A percentile compares a stretch with the other conserved stretches of the same genome.
phyloP scores from a whole-genome alignment of 2,888 invertebrate genomes.

The Ochropleura leucogaster region DNA sequence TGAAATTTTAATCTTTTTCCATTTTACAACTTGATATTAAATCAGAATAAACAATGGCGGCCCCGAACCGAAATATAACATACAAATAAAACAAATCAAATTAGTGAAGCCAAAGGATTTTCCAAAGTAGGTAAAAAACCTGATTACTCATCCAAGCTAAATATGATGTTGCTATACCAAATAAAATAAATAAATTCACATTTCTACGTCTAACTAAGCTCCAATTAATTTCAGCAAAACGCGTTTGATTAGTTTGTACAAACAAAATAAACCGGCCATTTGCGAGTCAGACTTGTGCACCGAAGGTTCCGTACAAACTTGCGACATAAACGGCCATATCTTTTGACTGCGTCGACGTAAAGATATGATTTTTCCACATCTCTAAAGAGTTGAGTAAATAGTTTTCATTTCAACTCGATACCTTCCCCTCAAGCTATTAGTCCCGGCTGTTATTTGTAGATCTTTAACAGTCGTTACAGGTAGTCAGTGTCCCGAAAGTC shows the following conservation, averaged over 20 bases:
- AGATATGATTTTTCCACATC: no score
- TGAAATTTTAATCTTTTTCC: neutral
- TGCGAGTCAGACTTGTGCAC: no score
- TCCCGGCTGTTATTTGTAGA: no score
- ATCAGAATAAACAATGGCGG: neutral
- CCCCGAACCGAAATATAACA: neutral
- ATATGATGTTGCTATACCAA: neutral
- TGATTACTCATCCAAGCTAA: neutral
- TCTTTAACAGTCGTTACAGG: no score
- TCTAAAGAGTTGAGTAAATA: no score
- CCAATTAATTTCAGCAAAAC: slow-evolving; percentile 44
- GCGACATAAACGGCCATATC: no score
- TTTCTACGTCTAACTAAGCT: slow-evolving; percentile 15
- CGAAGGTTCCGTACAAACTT: no score
- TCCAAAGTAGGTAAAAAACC: neutral
- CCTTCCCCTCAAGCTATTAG: no score
- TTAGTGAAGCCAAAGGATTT: neutral
- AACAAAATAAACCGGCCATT: slow-evolving; percentile 26
- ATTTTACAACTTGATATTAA: neutral
- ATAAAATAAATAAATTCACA: slow-evolving; percentile 33
- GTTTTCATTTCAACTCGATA: no score
- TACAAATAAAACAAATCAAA: neutral
- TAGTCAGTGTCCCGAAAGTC: no score
- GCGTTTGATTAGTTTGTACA: slow-evolving; percentile 37
- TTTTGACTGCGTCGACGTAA: no score